A percentile compares a stretch with the other conserved stretches of the same genome.
Evolutionary conservation across 2,113 vertebrate species (phyloP).

Genomic region (Perognathus longimembris): DNA sequence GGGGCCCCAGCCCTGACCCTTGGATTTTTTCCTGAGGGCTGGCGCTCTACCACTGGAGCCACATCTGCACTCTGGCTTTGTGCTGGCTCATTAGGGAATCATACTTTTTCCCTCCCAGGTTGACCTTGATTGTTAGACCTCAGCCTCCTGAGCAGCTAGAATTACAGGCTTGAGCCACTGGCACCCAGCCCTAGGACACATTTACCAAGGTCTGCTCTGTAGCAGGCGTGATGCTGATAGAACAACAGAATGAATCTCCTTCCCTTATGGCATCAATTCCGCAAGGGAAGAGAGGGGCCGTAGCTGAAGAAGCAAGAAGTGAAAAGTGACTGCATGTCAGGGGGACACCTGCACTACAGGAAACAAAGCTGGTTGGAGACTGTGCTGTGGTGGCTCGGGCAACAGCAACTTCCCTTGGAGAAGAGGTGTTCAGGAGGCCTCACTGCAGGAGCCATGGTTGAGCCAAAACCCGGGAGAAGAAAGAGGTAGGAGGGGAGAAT

Average conservation of each 20-base stretch:
- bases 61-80: too few relatives aligned
- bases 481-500: background rate
- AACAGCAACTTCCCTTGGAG: background rate
- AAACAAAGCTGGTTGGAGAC: too few relatives aligned
- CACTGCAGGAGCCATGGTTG: background rate
- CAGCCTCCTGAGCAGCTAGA: too few relatives aligned
- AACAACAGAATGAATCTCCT: constrained; percentile 4
- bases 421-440: background rate
- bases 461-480: background rate
- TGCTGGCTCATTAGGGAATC: too few relatives aligned
- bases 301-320: background rate
- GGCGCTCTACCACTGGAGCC: too few relatives aligned
- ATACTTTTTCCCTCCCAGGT: too few relatives aligned
- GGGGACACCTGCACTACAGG: background rate
- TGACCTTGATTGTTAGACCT: too few relatives aligned
- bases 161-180: too few relatives aligned
- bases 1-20: too few relatives aligned
- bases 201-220: background rate
- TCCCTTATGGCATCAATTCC: background rate
- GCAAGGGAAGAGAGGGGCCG: background rate
- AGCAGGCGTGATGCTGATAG: background rate
- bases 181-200: background rate
- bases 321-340: background rate
- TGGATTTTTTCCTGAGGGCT: too few relatives aligned
- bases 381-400: too few relatives aligned